Evolutionary conservation across 92 coral and sea anemone species (phyloP), one percentile per base, ranked within the genome.

Genomic region (Bergia puertoricense): DNA sequence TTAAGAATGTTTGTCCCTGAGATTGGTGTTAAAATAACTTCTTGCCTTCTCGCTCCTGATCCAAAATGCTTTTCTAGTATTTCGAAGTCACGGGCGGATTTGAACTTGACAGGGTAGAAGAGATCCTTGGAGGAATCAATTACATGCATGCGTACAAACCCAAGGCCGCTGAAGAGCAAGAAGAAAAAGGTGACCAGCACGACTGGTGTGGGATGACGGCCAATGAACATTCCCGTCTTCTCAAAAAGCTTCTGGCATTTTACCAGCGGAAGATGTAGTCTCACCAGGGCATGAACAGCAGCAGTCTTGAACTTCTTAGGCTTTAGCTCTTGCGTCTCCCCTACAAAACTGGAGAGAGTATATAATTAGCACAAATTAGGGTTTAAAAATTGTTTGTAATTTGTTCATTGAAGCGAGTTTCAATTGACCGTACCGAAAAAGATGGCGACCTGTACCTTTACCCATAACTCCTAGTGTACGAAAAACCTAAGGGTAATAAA

Each of bases 171-270:
- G n/a, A 88, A 14, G 44, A 74, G 76, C 69, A 90, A 45, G 7
- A 87, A 54, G 16, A 90, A 85, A 51, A 85, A 48, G n/a, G 77
- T 51, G 11, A 74, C 8, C 2, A 88, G 46, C 1, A 88, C 18
- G 20, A 87, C 89, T 2, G 23, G 37, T 20, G 30, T 22, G n/a
- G 88, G 81, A 42, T 77, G 74, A 18, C 89, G 82, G 79, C 91
- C 88, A 16, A 92, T 74, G 57, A 79, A 72, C 7, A 82, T 73
- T 3, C 94, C 94, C 1, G 82, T 39, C 43, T 85, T 81, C 42
- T 92, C 89, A 30, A 92, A 83, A 14, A 71, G 59, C 75, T 15
- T 90, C 74, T 92, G 89, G 62, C 80, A 88, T 85, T 89, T 85
- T 76, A 85, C 73, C 46, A 85, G 86, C 14, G 92, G 92, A 59